Conservation (phyloP, 2,888 invertebrate genomes). For the Lasioglossum lativentre region DNA sequence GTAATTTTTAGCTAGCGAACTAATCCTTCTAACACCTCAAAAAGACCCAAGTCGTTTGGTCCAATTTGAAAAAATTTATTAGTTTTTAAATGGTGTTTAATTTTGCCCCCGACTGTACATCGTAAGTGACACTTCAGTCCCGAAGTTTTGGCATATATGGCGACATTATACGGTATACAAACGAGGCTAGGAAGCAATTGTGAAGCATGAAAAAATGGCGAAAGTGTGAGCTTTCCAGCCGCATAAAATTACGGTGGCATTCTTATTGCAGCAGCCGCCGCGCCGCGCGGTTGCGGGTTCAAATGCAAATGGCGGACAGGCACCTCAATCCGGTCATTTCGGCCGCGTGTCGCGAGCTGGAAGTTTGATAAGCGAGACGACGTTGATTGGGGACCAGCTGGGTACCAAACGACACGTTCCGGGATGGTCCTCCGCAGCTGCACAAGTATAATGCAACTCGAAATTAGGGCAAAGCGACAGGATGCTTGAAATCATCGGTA, state of each 20-base stretch:
- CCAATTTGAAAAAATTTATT: too few relatives aligned
- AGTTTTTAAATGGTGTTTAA: too few relatives aligned
- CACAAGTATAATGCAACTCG: conserved; percentile 41
- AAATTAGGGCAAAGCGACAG: conserved; percentile 38
- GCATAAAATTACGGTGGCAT: conserved; percentile 66
- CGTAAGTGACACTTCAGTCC: too few relatives aligned
- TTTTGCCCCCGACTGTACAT: too few relatives aligned
- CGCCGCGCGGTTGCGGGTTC: conserved; percentile 62
- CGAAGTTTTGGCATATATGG: not conserved
- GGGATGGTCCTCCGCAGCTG: conserved; percentile 23
- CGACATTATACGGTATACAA: not conserved
- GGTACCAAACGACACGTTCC: conserved; percentile 40
- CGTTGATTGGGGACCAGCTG: conserved; percentile 61
- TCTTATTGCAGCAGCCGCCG: conserved; percentile 67
- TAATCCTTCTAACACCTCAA: too few relatives aligned
- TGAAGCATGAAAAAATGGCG: not conserved
- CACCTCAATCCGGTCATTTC: conserved; percentile 36
- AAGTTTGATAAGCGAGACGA: conserved; percentile 75
- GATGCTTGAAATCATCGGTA: conserved; percentile 25
- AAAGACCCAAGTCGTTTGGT: too few relatives aligned
- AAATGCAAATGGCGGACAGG: conserved; percentile 73
- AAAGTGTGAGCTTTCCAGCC: conserved; percentile 14
- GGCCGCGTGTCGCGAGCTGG: conserved; percentile 50
- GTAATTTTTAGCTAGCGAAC: too few relatives aligned
- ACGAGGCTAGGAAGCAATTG: not conserved